Base-by-base conservation (phyloP, 1,140 invertebrate genomes). In the Hesperophylax magnus region DNA sequence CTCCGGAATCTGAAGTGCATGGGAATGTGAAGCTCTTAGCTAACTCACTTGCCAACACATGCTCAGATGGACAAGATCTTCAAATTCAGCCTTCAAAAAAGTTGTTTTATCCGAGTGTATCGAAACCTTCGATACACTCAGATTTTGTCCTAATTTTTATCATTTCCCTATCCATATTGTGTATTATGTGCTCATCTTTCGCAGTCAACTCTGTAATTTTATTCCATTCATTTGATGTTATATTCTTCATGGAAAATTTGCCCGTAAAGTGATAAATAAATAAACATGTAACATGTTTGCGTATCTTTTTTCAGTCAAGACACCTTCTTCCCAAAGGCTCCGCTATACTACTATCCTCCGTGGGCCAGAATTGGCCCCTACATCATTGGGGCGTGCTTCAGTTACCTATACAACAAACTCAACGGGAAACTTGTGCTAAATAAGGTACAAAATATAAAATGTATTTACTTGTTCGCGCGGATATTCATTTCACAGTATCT, bases 311-410 rank as follows among this genome's bases (percentile, higher is more conserved):
- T 71, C 65, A 79, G 77, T 18, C 34, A 91, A 78, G 89, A 91
- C 79, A 85, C 88, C 79, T 86, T 89, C 56, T 88, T 87, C 58
- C 82, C 82, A 31, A 85, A 86, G 77, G 77, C 89, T 71, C 84
- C 89, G 58, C 56, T 86, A 3, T 85, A 91, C 7, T 92, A 92
- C 67, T 86, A 89, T 77, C 87, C 88, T 18, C 90, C 91, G 0
- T 91, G 91, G 91, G 83, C 87, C 11, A 87, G 91, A 85, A 88
- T 91, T 69, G 87, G 88, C 56, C 91, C 91, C 5, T 91, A 91
- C 82, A 81, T 91, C 27, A 82, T 91, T 39, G 91, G 91, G 82
- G 86, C 90, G n/a, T 83, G 86, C 47, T 88, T 89, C 5, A 89
- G 86, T 31, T 89, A 89, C 27, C 85, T 91, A 76, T 79, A 34